Evolutionary conservation across 2,113 vertebrate genomes (phyloP), one percentile per base, ranked within the genome.

Genomic region (Zosterops pallidus): DNA sequence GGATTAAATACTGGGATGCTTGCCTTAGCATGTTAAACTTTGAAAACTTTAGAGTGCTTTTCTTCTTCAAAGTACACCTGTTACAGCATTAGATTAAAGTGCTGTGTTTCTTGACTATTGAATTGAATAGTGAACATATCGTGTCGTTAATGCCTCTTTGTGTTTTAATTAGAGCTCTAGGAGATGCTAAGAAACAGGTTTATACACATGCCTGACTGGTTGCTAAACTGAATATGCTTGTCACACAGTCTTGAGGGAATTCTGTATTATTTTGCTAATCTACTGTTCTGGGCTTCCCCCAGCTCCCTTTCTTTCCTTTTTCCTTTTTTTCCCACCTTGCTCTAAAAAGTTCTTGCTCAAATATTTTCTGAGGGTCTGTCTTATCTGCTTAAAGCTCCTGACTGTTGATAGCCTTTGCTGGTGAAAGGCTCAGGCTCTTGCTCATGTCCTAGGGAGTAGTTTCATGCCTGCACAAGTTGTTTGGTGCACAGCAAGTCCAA

Each of bases 141-240:
- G 0, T 74, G 67, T 65, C 0, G 0, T 83, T 94, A 93, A 86
- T 91, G 47, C 42, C 57, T 87, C 71, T 55, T 50, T 69, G 64
- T 76, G 56, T 88, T 96, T 94, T 95, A 95, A 92, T 92, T 93
- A 87, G 81, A 83, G 67, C 81, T 90, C 81, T 65, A 68, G 70
- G 74, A 89, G 92, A 87, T 89, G 75, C 68, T 82, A 71, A 84
- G 85, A 79, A 95, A 52, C 81, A 91, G 70, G 86, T 95, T 95
- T 78, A 81, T 68, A 59, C 65, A 60, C 83, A 83, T 94, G 90
- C 79, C 83, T 70, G 79, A 83, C 82, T 68, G 71, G 75, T 83
- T 96, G 59, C 85, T 94, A 47, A 83, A 95, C 55, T 55, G 64
- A 91, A 63, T 59, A 11, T 35, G 63, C 63, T 50, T 60, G 89